Conservation (phyloP, 2,888 invertebrate genomes). For the Cistogaster globosa region DNA sequence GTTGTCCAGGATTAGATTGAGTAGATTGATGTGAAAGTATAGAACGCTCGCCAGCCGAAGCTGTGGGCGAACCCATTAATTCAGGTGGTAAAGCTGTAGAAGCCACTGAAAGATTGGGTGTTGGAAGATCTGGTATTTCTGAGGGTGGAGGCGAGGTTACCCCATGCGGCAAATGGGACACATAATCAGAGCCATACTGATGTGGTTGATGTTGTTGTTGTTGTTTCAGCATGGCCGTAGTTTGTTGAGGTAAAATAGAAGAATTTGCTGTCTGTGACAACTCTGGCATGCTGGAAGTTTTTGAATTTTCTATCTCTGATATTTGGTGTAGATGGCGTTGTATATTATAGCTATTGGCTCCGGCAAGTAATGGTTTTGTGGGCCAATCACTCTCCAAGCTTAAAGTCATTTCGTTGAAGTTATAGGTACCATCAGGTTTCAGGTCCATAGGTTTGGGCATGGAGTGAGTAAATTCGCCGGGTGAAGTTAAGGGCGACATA, state of each 20-base stretch:
- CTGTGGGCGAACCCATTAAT: constrained; percentile 80
- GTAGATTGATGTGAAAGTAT: constrained; percentile 79
- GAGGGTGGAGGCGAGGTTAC: constrained; percentile 75
- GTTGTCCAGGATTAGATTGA: constrained; percentile 76
- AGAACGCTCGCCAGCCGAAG: constrained; percentile 80
- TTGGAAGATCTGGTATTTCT: constrained; percentile 81
- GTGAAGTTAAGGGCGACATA: constrained; percentile 81
- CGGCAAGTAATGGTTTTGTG: constrained; percentile 79
- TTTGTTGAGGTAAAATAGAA: constrained; percentile 60
- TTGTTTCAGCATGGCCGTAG: constrained; percentile 71
- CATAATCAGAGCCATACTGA: constrained; percentile 63
- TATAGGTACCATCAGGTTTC: constrained; percentile 83
- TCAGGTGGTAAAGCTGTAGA: constrained; percentile 83
- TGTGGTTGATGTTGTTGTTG: constrained; percentile 70
- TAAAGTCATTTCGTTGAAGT: constrained; percentile 85
- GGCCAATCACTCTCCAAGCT: constrained; percentile 85
- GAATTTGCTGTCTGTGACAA: constrained; percentile 77
- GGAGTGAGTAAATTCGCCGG: constrained; percentile 78
- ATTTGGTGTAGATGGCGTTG: constrained; percentile 79
- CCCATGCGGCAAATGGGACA: constrained; percentile 73
- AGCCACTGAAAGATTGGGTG: constrained; percentile 84
- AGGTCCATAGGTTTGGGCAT: constrained; percentile 80
- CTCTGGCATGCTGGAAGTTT: constrained; percentile 86
- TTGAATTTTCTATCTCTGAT: constrained; percentile 80
- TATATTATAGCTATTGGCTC: constrained; percentile 78